These are phyloP conservation scores for Bugula neritina DNA, from an alignment of 2,888 invertebrate species.

Conservation along the genomic window DNA sequence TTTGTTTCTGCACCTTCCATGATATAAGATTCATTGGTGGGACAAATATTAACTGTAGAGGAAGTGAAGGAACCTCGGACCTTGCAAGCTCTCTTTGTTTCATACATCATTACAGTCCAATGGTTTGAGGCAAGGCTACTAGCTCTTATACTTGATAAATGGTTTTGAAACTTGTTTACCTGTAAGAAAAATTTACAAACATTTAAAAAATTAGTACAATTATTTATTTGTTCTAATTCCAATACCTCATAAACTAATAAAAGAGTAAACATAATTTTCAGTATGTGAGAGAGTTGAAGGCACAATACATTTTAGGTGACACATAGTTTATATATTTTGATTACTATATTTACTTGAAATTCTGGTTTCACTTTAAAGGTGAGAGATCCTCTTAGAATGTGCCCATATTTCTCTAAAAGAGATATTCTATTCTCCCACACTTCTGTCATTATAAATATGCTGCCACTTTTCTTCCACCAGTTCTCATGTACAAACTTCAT, in stretches of 20 bases:
- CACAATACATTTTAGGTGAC: no score
- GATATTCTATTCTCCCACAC: constrained; percentile 4
- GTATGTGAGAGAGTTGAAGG: no score
- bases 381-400: background rate
- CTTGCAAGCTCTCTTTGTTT: background rate
- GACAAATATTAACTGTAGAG: background rate
- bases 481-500: no score
- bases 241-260: no score
- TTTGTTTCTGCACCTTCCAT: background rate
- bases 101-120: background rate
- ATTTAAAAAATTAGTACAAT: no score
- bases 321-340: no score
- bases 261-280: no score
- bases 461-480: constrained; percentile 21
- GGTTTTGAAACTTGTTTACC: background rate
- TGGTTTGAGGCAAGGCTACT: background rate
- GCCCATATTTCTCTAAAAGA: background rate
- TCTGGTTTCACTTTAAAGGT: constrained; percentile 5
- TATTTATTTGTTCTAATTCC: no score
- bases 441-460: constrained; percentile 1
- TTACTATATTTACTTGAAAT: no score
- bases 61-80: background rate
- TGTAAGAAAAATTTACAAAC: background rate
- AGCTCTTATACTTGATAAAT: background rate
- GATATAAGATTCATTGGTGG: background rate